Conservation (phyloP, 2,797 vertebrate species). For the Lagodon rhomboides region DNA sequence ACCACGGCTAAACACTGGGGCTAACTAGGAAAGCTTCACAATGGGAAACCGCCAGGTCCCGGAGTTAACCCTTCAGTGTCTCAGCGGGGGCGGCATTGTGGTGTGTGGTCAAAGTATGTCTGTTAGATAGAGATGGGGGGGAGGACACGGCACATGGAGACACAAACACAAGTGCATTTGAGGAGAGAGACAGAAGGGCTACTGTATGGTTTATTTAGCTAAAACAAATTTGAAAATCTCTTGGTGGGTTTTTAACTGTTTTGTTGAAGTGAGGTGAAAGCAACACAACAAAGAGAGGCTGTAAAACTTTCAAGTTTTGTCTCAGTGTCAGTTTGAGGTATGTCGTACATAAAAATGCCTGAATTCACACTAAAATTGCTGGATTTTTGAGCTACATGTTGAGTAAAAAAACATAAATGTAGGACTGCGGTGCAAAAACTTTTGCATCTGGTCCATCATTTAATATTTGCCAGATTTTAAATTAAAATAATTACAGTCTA, state of each 20-base stretch:
- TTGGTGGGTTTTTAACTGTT: too few relatives aligned
- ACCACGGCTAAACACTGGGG: constrained; percentile 71
- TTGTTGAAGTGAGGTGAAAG: too few relatives aligned
- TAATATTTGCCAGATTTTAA: not conserved
- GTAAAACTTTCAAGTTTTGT: not conserved
- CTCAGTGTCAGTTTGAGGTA: not conserved
- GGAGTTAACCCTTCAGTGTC: constrained; percentile 47
- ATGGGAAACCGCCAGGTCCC: constrained; percentile 42
- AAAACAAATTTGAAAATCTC: too few relatives aligned
- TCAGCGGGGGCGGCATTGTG: constrained; percentile 19
- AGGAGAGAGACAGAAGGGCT: too few relatives aligned
- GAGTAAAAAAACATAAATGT: not conserved
- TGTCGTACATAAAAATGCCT: not conserved
- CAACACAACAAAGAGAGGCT: too few relatives aligned
- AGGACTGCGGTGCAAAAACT: not conserved
- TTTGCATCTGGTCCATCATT: not conserved
- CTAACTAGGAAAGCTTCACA: constrained; percentile 60
- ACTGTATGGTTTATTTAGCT: too few relatives aligned
- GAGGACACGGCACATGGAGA: not conserved
- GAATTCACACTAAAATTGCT: not conserved
- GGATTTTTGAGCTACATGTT: not conserved
- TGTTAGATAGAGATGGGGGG: not conserved
- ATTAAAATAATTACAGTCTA: not conserved
- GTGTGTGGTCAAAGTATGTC: not conserved
- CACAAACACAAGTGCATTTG: not conserved